Evolutionary conservation across 2,113 vertebrate species (phyloP).

Genomic region (Mormyrus lacerda): DNA sequence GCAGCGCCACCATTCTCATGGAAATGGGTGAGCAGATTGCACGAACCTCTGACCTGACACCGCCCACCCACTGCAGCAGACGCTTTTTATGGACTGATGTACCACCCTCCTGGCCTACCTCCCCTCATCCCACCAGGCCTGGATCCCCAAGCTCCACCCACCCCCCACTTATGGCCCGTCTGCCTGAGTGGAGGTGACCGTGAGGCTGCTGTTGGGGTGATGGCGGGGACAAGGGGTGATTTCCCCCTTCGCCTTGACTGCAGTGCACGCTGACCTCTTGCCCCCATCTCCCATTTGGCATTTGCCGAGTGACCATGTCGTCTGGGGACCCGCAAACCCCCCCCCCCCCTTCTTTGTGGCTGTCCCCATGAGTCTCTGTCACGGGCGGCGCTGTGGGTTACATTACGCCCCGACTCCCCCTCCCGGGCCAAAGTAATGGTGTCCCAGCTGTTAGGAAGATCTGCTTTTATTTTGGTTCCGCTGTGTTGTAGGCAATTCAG

Average conservation of each 20-base stretch:
- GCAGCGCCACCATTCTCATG: constrained; percentile 49
- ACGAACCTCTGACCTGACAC: constrained; percentile 50
- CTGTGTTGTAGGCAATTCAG: not conserved
- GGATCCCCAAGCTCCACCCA: not conserved
- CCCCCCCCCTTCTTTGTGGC: not conserved
- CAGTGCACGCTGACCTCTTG: constrained; percentile 20
- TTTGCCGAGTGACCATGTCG: not conserved
- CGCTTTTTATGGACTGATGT: constrained; percentile 19
- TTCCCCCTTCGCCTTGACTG: constrained; percentile 15
- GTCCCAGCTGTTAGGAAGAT: not conserved
- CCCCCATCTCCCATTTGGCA: constrained; percentile 7
- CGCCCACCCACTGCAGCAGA: constrained; percentile 5
- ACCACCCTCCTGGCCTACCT: constrained; percentile 47
- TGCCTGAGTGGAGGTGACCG: constrained; percentile 24
- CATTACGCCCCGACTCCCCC: not conserved
- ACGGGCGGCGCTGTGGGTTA: not conserved
- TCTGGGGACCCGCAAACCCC: not conserved
- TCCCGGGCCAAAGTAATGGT: not conserved
- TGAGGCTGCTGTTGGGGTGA: constrained; percentile 20
- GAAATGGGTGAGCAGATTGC: constrained; percentile 52
- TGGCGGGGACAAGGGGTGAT: constrained; percentile 9
- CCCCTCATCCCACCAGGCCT: constrained; percentile 35
- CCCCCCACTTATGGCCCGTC: constrained; percentile 1
- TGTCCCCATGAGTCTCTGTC: not conserved
- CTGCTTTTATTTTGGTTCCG: not conserved